A percentile compares a stretch with the other conserved stretches of the same genome.
phyloP scores from a whole-genome alignment of 2,797 vertebrate genomes.

The Acanthiza pusilla region DNA sequence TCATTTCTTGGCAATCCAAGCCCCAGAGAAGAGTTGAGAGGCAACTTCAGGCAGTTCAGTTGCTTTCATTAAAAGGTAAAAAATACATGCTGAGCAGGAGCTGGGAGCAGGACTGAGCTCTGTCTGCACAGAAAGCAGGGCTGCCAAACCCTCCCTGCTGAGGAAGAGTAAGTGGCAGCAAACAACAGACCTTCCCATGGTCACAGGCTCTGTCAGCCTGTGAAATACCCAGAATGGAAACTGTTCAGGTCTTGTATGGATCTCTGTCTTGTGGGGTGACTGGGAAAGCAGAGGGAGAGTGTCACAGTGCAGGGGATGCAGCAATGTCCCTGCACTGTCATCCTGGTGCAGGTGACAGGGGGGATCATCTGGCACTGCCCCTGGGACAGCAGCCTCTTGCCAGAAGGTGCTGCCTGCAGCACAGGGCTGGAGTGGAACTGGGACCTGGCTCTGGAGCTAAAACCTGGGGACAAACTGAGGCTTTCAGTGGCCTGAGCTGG shows the following conservation, averaged over 20 bases:
- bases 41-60: slow-evolving; percentile 30
- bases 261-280: fast-evolving
- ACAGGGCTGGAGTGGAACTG: not conserved
- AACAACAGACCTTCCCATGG: fast-evolving
- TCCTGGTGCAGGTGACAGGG: not conserved
- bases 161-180: not conserved
- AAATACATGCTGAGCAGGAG: not conserved
- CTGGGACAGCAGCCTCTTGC: not conserved
- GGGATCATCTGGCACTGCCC: fast-evolving
- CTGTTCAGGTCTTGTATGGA: fast-evolving
- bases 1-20: slow-evolving; percentile 60
- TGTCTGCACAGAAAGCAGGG: not conserved
- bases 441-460: not conserved
- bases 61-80: slow-evolving; percentile 44
- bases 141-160: not conserved
- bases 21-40: slow-evolving; percentile 24
- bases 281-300: not conserved
- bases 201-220: not conserved
- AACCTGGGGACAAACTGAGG: too few relatives aligned
- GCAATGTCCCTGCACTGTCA: fast-evolving
- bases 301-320: not conserved
- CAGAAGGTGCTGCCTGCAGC: not conserved
- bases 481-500: not conserved
- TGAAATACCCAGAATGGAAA: too few relatives aligned
- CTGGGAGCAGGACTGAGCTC: not conserved